Evolutionary conservation across 2,888 invertebrate species (phyloP).

Genomic region (Chalcosyrphus nemorum): DNA sequence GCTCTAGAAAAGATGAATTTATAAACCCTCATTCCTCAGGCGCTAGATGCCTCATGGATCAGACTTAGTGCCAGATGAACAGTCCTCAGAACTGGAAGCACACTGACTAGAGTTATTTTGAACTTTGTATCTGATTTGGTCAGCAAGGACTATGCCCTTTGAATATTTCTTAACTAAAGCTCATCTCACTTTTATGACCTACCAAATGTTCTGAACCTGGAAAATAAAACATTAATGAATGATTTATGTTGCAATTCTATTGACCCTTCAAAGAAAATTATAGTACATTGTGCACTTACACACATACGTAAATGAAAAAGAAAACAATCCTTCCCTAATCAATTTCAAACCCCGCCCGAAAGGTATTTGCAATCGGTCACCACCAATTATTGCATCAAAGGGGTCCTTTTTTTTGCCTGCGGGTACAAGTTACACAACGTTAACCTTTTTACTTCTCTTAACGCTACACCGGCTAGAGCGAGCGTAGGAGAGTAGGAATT

Average conservation of each 20-base stretch:
- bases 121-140: too few species aligned
- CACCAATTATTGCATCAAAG: constrained; percentile 56
- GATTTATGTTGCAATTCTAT: constrained; percentile 27
- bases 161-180: too few species aligned
- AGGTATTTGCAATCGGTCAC: constrained; percentile 63
- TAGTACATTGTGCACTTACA: background rate
- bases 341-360: constrained; percentile 46
- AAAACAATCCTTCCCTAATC: constrained; percentile 54
- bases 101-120: too few species aligned
- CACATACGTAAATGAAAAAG: constrained; percentile 7
- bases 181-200: too few species aligned
- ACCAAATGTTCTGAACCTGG: too few species aligned
- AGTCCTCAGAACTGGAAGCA: too few species aligned
- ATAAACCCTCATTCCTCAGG: too few species aligned
- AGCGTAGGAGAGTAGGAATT: background rate
- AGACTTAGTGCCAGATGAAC: too few species aligned
- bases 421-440: constrained; percentile 56
- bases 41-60: too few species aligned
- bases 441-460: constrained; percentile 49
- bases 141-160: too few species aligned
- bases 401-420: constrained; percentile 30
- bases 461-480: constrained; percentile 2
- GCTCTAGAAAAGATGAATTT: too few species aligned
- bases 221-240: constrained; percentile 41
- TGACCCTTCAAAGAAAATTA: constrained; percentile 18